Percentiles rank a stretch among this genome's conserved stretches.
These are phyloP conservation scores for Lerista edwardsae DNA, from an alignment of 2,797 vertebrate species.

Conservation along the genomic window DNA sequence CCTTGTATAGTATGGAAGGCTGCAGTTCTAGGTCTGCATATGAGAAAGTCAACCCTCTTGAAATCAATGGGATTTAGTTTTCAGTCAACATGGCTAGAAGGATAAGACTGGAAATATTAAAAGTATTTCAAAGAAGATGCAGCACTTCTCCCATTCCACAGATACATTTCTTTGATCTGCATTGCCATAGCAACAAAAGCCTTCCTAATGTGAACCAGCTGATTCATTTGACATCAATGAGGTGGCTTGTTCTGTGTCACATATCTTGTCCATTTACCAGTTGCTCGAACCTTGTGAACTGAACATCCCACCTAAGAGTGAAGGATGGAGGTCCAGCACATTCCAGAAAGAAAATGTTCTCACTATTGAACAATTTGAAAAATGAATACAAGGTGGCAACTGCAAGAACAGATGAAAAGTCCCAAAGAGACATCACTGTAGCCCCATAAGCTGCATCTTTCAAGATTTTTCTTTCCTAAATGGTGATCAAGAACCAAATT, in stretches of 20 bases:
- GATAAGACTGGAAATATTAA: too few species aligned
- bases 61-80: neutral
- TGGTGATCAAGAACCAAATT: neutral
- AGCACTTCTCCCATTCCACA: neutral
- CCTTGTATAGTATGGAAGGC: neutral
- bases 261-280: neutral
- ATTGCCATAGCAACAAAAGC: constrained; percentile 3
- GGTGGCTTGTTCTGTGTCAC: neutral
- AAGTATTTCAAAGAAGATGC: neutral
- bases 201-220: neutral
- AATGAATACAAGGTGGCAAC: neutral
- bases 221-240: neutral
- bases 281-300: neutral
- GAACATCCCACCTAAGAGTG: neutral
- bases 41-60: neutral
- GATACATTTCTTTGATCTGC: neutral
- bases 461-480: neutral
- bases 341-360: neutral
- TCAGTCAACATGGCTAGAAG: neutral
- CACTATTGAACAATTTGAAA: neutral
- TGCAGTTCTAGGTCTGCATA: neutral
- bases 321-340: neutral
- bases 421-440: too few species aligned
- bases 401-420: neutral
- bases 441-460: neutral